Evolutionary conservation across 2,113 vertebrate genomes (phyloP).

Genomic region (Gallinago jamesoni): DNA sequence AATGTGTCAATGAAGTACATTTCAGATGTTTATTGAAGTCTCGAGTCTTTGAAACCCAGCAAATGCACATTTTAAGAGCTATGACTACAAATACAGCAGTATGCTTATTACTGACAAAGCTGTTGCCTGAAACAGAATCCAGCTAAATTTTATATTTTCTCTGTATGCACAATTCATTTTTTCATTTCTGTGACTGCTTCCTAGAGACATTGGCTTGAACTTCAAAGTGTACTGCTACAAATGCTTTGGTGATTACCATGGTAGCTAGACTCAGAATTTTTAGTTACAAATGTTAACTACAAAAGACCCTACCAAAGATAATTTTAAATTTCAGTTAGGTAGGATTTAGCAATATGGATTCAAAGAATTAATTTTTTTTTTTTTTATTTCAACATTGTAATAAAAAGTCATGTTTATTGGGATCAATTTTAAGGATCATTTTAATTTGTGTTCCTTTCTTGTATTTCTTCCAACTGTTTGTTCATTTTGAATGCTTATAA

Average conservation of each 20-base stretch:
- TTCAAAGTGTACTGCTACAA: background rate
- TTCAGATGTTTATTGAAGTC: slow-evolving; percentile 45
- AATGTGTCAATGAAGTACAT: slow-evolving; percentile 27
- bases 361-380: background rate
- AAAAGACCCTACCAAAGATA: background rate
- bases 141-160: background rate
- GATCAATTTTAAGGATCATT: background rate
- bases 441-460: background rate
- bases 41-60: slow-evolving; percentile 29
- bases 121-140: background rate
- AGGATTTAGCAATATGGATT: background rate
- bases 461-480: background rate
- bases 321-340: background rate
- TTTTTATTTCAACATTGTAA: background rate
- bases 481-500: background rate
- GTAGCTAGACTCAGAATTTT: background rate
- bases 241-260: background rate
- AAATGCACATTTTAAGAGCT: slow-evolving; percentile 17
- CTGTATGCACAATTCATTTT: background rate
- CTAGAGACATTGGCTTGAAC: background rate
- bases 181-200: background rate
- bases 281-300: background rate
- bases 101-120: background rate
- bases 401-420: background rate
- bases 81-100: background rate